phyloP scores from a whole-genome alignment of 2,113 vertebrate species.

The Rhabdornis inornatus region DNA sequence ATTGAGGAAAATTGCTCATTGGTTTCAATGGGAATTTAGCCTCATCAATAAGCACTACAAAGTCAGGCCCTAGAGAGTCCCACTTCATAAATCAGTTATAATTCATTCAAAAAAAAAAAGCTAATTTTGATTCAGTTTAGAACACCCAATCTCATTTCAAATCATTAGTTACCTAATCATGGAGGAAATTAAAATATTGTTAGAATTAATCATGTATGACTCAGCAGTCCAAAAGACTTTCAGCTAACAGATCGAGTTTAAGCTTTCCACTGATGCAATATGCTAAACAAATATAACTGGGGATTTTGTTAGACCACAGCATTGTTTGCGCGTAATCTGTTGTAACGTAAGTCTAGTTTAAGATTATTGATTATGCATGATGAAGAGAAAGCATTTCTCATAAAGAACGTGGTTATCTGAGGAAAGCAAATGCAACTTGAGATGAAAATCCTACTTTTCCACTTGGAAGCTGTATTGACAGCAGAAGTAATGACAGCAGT shows the following conservation, averaged over 20 bases:
- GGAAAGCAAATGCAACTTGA: neutral
- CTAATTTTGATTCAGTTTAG: constrained; percentile 13
- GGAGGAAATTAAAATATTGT: constrained; percentile 61
- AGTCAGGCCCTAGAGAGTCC: constrained; percentile 3
- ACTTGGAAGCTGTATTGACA: neutral
- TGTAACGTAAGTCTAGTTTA: neutral
- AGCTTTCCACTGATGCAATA: neutral
- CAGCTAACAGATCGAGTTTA: neutral
- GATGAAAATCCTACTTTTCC: neutral
- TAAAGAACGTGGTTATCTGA: neutral
- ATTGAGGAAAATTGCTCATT: constrained; percentile 13
- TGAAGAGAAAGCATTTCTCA: neutral
- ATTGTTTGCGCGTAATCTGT: neutral
- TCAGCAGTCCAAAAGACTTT: constrained; percentile 48
- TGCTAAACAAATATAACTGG: neutral
- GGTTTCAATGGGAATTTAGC: neutral
- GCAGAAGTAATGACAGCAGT: neutral
- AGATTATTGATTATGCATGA: neutral
- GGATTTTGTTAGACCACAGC: neutral
- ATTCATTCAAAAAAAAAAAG: constrained; percentile 21
- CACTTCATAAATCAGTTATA: constrained; percentile 52
- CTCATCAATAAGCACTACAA: neutral
- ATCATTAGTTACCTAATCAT: constrained; percentile 59
- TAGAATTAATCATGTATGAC: constrained; percentile 44
- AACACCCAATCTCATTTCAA: constrained; percentile 20